A percentile compares a stretch with the other conserved stretches of the same genome.
Evolutionary conservation across 2,797 vertebrate genomes (phyloP).

Genomic region (Vultur gryphus): DNA sequence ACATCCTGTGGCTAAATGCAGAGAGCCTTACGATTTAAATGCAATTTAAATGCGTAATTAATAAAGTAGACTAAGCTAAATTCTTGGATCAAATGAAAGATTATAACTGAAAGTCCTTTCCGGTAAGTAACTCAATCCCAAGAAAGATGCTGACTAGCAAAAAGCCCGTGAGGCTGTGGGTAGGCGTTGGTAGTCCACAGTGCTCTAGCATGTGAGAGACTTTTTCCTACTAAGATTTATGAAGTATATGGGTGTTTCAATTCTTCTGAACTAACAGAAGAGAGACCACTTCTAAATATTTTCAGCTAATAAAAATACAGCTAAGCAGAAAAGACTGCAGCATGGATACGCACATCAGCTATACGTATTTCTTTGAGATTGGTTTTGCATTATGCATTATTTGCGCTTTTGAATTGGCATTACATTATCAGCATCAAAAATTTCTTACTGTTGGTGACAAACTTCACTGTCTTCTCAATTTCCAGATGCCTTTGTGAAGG

Average conservation of each 20-base stretch:
- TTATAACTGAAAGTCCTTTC: background rate
- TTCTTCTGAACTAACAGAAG: slow-evolving; percentile 47
- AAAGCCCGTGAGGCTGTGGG: background rate
- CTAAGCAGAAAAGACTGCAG: slow-evolving; percentile 10
- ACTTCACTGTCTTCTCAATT: slow-evolving; percentile 38
- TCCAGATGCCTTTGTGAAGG: slow-evolving; percentile 22
- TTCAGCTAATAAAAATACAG: slow-evolving; percentile 27
- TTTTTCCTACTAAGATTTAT: slow-evolving; percentile 24
- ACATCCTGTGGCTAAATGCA: background rate
- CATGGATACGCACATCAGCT: slow-evolving; percentile 26
- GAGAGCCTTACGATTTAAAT: background rate
- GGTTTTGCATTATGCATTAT: slow-evolving; percentile 17
- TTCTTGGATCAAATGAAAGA: background rate
- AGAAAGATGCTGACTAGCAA: slow-evolving; percentile 24
- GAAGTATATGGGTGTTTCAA: background rate
- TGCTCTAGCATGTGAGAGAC: background rate
- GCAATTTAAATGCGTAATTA: background rate
- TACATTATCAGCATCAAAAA: slow-evolving; percentile 53
- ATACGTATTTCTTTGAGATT: slow-evolving; percentile 46
- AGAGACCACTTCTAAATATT: slow-evolving; percentile 34
- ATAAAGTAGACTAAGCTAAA: background rate
- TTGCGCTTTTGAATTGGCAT: background rate
- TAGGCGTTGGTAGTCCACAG: background rate
- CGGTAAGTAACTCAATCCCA: slow-evolving; percentile 5
- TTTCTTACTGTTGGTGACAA: slow-evolving; percentile 71